These are phyloP conservation scores for Amphiura filiformis DNA, from an alignment of 35 echinoderm and acorn worm species.

Conservation along the genomic window DNA sequence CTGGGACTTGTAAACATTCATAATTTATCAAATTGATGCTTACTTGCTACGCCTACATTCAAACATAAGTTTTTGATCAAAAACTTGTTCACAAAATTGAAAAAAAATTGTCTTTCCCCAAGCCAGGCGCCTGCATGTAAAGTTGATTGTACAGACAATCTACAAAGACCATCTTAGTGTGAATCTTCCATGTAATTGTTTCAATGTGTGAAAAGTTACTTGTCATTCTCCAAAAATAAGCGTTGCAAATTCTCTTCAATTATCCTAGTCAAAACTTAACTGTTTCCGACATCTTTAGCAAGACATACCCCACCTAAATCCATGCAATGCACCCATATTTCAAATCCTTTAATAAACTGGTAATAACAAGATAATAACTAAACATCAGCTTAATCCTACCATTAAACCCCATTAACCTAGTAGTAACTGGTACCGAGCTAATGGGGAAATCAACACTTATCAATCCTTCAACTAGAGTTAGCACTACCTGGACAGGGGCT, in stretches of 20 bases:
- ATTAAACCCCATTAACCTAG: background rate
- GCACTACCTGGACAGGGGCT: constrained; percentile 3
- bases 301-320: constrained; percentile 2
- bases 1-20: no score
- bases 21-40: no score
- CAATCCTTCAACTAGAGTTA: constrained; percentile 5
- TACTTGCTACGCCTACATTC: no score
- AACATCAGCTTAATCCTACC: background rate
- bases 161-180: background rate
- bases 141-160: no score
- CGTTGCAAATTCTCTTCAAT: background rate
- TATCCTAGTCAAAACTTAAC: background rate
- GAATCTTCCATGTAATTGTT: background rate
- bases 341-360: background rate
- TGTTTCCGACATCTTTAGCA: background rate
- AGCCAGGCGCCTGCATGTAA: no score
- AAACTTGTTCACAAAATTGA: no score
- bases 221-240: background rate
- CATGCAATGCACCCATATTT: constrained; percentile 5
- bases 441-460: constrained; percentile 13
- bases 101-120: no score
- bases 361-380: constrained; percentile 6
- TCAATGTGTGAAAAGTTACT: background rate
- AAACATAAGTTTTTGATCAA: no score
- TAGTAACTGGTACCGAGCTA: constrained; percentile 1